Conservation (phyloP, 2,888 invertebrate genomes). For the Escarpia spicata region DNA sequence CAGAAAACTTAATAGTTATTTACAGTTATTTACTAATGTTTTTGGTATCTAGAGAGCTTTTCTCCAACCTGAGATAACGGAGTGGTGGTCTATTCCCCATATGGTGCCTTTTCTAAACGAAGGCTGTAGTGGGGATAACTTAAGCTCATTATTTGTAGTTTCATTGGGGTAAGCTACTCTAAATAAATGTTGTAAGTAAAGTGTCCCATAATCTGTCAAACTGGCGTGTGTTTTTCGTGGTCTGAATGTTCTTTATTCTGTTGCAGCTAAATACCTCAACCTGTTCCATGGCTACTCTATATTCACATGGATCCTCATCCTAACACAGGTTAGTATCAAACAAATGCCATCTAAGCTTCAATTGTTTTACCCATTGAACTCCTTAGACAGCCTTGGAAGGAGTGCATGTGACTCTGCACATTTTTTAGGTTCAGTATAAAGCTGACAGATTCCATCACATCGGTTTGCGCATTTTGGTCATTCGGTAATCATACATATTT, state of each 20-base stretch:
- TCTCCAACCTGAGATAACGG: too few relatives aligned
- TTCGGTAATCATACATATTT: background rate
- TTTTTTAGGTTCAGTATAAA: too few relatives aligned
- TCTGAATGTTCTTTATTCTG: slow-evolving; percentile 18
- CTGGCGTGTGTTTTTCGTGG: background rate
- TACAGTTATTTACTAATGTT: too few relatives aligned
- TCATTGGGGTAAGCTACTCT: background rate
- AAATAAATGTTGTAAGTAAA: background rate
- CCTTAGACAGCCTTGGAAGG: too few relatives aligned
- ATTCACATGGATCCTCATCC: slow-evolving; percentile 54
- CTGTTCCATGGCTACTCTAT: slow-evolving; percentile 54
- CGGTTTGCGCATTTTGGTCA: background rate
- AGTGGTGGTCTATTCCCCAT: too few relatives aligned
- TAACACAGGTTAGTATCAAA: slow-evolving; percentile 49
- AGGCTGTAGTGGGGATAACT: too few relatives aligned
- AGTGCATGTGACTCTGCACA: too few relatives aligned
- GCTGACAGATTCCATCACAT: too few relatives aligned
- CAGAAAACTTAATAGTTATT: too few relatives aligned
- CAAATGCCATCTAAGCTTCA: background rate
- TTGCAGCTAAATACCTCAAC: slow-evolving; percentile 41
- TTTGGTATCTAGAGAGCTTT: too few relatives aligned
- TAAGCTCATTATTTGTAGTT: background rate
- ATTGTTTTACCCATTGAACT: background rate
- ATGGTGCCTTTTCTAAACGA: too few relatives aligned
- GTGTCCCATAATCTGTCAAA: background rate